Conservation (phyloP, 2,113 vertebrate species). For the Leptosomus discolor region DNA sequence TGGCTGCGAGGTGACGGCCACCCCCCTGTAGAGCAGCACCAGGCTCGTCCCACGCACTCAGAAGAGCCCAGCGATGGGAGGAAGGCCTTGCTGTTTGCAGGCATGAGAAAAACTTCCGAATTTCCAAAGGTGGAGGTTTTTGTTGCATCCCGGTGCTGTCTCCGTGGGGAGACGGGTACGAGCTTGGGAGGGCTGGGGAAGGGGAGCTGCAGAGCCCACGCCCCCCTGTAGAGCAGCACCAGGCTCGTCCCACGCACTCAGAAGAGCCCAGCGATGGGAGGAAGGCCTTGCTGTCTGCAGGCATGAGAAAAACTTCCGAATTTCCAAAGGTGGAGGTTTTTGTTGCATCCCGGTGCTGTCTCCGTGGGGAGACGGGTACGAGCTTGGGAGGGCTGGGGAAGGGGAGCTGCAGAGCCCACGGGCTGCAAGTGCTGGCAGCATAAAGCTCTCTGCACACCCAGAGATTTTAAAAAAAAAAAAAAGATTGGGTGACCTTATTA, state of each 20-base stretch:
- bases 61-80: not conserved
- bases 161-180: rapidly evolving
- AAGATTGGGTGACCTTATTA: not conserved
- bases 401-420: rapidly evolving
- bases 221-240: not conserved
- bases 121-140: not conserved
- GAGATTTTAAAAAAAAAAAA: not conserved
- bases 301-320: rapidly evolving
- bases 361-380: rapidly evolving
- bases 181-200: not conserved
- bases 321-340: not conserved
- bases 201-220: rapidly evolving
- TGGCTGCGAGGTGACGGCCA: not conserved
- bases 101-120: rapidly evolving
- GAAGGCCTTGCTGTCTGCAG: not conserved
- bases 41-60: rapidly evolving
- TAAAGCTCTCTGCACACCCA: not conserved
- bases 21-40: not conserved
- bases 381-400: not conserved
- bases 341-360: rapidly evolving
- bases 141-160: rapidly evolving
- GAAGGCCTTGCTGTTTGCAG: too few relatives aligned
- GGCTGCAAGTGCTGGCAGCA: not conserved
- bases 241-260: rapidly evolving
- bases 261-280: not conserved